Evolutionary conservation across 2,113 vertebrate species (phyloP).

Genomic region (Cathartes aura): DNA sequence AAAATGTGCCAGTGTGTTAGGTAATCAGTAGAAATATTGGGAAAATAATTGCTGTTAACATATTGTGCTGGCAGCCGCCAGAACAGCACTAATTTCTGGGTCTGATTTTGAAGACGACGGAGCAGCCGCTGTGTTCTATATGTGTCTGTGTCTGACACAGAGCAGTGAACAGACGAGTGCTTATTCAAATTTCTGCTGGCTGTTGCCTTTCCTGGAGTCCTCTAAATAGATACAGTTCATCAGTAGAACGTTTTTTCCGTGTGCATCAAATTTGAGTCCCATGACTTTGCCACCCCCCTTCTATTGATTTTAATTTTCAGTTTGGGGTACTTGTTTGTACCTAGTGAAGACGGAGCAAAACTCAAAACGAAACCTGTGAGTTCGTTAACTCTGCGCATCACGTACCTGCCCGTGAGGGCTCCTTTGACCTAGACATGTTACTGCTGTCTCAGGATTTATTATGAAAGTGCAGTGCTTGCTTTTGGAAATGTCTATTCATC

Average conservation of each 20-base stretch:
- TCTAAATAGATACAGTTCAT: constrained; percentile 24
- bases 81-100: constrained; percentile 38
- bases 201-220: constrained; percentile 41
- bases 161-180: neutral
- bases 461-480: constrained; percentile 14
- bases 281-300: neutral
- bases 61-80: constrained; percentile 38
- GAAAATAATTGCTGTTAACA: constrained; percentile 54
- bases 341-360: neutral
- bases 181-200: constrained; percentile 50
- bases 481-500: constrained; percentile 15
- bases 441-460: constrained; percentile 16
- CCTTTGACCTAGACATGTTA: neutral
- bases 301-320: neutral
- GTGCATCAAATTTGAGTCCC: neutral
- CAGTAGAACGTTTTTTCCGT: neutral
- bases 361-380: neutral
- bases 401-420: neutral
- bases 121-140: constrained; percentile 40
- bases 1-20: constrained; percentile 38
- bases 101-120: constrained; percentile 21
- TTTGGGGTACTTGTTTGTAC: neutral
- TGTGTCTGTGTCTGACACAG: constrained; percentile 39
- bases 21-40: constrained; percentile 62
- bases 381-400: neutral